Evolutionary conservation across 2,888 invertebrate species (phyloP).

Genomic region (Lottia scabra): DNA sequence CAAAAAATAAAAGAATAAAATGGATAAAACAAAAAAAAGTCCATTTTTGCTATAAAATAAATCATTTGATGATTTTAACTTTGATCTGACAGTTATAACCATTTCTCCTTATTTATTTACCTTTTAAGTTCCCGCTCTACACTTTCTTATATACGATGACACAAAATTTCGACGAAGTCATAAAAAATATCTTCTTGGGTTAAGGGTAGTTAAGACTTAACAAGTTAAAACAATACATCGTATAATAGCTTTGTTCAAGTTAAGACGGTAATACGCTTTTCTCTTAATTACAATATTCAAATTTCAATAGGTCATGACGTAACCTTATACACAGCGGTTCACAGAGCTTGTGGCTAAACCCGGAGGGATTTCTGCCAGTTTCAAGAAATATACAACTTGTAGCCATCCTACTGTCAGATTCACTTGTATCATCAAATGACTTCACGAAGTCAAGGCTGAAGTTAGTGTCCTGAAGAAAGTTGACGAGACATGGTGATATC

Average conservation of each 20-base stretch:
- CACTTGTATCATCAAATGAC: too few species aligned
- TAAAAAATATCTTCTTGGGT: background rate
- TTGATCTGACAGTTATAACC: background rate
- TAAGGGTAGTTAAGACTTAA: background rate
- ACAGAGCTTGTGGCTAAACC: too few species aligned
- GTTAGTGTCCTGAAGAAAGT: background rate
- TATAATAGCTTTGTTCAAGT: background rate
- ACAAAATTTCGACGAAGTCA: background rate
- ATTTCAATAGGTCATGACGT: background rate
- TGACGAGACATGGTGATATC: background rate
- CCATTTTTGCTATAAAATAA: too few species aligned
- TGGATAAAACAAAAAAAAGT: too few species aligned
- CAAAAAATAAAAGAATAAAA: too few species aligned
- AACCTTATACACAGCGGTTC: background rate
- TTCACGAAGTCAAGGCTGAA: too few species aligned
- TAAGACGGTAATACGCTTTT: background rate
- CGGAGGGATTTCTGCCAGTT: too few species aligned
- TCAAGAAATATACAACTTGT: too few species aligned
- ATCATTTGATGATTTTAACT: background rate
- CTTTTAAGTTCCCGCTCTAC: background rate
- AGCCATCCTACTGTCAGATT: too few species aligned
- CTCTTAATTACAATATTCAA: conserved; percentile 3
- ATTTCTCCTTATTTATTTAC: background rate
- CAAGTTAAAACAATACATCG: background rate
- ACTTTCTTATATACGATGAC: background rate